These are phyloP conservation scores for Dynastes hyllus DNA, from an alignment of 2,888 invertebrate genomes.

Conservation along the genomic window DNA sequence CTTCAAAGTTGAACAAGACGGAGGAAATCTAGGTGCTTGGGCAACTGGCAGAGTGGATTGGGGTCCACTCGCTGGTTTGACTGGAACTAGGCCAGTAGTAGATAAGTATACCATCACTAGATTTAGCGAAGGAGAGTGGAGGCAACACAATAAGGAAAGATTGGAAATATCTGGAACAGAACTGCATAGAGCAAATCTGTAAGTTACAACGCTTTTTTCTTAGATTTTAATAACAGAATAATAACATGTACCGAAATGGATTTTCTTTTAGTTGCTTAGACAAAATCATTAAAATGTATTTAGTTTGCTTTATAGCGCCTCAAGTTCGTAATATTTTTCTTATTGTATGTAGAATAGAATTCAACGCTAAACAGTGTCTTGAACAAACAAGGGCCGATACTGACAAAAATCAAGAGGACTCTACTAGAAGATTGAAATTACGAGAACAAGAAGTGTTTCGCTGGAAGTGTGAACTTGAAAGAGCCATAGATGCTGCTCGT, in stretches of 20 bases:
- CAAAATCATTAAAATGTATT: no score
- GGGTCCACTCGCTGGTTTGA: slow-evolving; percentile 80
- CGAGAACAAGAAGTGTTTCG: slow-evolving; percentile 81
- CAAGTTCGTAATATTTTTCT: not conserved
- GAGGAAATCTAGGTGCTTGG: slow-evolving; percentile 77
- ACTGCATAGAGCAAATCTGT: slow-evolving; percentile 66
- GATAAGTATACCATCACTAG: slow-evolving; percentile 84
- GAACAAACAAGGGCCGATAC: slow-evolving; percentile 78
- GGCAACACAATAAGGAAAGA: slow-evolving; percentile 68
- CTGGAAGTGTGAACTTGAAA: slow-evolving; percentile 85
- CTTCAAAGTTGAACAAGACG: slow-evolving; percentile 58
- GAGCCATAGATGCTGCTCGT: slow-evolving; percentile 79
- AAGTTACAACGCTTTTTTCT: slow-evolving; percentile 49
- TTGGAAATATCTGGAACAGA: slow-evolving; percentile 64
- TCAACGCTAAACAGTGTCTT: slow-evolving; percentile 78
- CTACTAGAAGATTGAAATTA: slow-evolving; percentile 77
- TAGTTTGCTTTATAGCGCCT: no score
- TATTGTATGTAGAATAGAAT: slow-evolving; percentile 71
- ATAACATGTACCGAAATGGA: not conserved
- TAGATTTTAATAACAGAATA: slow-evolving; percentile 2
- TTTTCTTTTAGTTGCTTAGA: not conserved
- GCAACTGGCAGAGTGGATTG: slow-evolving; percentile 84
- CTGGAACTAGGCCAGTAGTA: slow-evolving; percentile 83
- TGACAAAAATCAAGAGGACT: slow-evolving; percentile 81
- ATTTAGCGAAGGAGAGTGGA: slow-evolving; percentile 84